Conservation (phyloP, 2,888 invertebrate genomes). For the Folsomia manolachei region DNA sequence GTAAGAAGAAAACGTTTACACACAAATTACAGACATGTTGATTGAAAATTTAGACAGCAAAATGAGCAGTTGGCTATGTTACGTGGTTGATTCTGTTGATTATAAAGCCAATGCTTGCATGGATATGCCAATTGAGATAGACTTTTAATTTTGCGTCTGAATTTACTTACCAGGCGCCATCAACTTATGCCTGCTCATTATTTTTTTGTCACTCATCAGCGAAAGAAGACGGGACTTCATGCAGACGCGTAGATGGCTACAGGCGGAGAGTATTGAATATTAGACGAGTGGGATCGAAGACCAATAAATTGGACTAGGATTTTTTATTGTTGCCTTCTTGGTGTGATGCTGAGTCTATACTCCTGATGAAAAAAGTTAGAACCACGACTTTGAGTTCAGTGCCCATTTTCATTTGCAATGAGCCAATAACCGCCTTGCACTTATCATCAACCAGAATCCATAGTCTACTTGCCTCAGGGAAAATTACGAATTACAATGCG, state of each 20-base stretch:
- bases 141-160: constrained; percentile 7
- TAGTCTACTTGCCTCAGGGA: constrained; percentile 13
- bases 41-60: neutral
- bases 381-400: constrained; percentile 21
- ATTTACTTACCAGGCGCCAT: constrained; percentile 23
- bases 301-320: constrained; percentile 13
- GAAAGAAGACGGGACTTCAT: neutral
- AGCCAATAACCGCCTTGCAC: constrained; percentile 17
- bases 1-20: no score
- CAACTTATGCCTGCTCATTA: constrained; percentile 27
- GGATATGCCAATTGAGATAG: neutral
- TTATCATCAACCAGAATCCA: constrained; percentile 19
- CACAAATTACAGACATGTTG: no score
- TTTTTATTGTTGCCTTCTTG: constrained; percentile 1
- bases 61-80: neutral
- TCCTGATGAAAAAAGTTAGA: constrained; percentile 6
- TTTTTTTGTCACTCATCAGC: constrained; percentile 23
- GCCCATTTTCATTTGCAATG: constrained; percentile 14
- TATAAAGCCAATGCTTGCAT: neutral
- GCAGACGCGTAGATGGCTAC: neutral
- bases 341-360: no score
- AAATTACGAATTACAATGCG: constrained; percentile 6
- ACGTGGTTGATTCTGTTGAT: neutral
- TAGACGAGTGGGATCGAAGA: neutral
- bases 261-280: neutral